Conservation (phyloP, 2,113 vertebrate species). For the Equus quagga region DNA sequence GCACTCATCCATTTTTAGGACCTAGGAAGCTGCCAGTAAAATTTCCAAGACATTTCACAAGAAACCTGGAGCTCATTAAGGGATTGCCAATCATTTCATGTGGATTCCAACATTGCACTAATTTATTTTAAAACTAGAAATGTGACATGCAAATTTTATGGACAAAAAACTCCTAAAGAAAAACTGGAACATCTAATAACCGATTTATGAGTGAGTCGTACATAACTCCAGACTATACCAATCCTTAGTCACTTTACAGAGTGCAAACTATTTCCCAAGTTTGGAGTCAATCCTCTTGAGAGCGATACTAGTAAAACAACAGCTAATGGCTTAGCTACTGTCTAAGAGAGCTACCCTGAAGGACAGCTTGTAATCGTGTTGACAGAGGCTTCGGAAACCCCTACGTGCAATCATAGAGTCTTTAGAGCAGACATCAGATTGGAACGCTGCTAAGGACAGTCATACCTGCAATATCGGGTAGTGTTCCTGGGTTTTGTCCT, state of each 20-base stretch:
- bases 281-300: not conserved
- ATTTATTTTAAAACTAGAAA: constrained; percentile 54
- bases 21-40: not conserved
- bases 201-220: not conserved
- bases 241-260: not conserved
- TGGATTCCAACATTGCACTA: not conserved
- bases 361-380: not conserved
- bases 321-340: not conserved
- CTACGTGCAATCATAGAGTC: not conserved
- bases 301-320: not conserved
- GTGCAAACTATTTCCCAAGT: not conserved
- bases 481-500: not conserved
- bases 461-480: not conserved
- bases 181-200: not conserved
- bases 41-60: not conserved
- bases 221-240: not conserved
- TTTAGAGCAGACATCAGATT: not conserved
- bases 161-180: not conserved
- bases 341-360: not conserved
- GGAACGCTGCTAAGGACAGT: not conserved
- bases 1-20: not conserved
- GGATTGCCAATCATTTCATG: not conserved
- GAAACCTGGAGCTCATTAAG: constrained; percentile 18
- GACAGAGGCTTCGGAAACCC: not conserved
- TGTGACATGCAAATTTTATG: not conserved